Evolutionary conservation across 1,140 invertebrate species (phyloP), one percentile per base, ranked within the genome.

Genomic region (Drosophila navojoa): DNA sequence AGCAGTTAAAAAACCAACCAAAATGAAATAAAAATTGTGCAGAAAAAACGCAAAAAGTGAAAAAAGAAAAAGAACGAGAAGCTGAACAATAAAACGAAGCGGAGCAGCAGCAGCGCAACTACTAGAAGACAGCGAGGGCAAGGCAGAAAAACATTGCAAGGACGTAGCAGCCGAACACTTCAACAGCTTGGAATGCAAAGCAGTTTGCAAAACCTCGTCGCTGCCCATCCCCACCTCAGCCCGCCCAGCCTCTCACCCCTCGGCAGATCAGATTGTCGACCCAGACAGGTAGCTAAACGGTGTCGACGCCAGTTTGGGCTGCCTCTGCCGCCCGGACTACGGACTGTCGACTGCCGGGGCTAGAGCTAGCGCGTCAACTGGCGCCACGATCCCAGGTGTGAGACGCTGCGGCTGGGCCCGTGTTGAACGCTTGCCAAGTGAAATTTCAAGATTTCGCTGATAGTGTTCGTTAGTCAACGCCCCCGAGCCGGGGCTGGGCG

Each of bases 391-490:
- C 74, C 66, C 44, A 32, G 54, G 16, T 35, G 15, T n/a, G 60
- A n/a, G 7, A 38, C 4, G 27, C 3, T 38, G 54, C 40, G 57
- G 60, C 68, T 38, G 35, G 10, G 57, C 57, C 57, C 57, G 61
- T 53, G 63, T 86, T 86, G 82, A 77, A 77, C 78, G 66, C 66
- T 73, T 76, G 81, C 82, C 82, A 86, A 81, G 71, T 86, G 68
- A 73, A 86, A 79, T 86, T 81, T 86, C 54, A 76, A 76, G 78
- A 73, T 86, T 85, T 86, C 74, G 71, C 70, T 75, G 77, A 80
- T 80, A 85, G 71, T 80, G 77, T 85, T 84, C 72, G 74, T 72
- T 75, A 80, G 81, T 76, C 70, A 76, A 76, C 72, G 92, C 64
- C 52, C 42, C n/a, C 32, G 49, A n/a, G 13, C 40, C 11, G 4